Evolutionary conservation across 2,888 invertebrate genomes (phyloP).

Genomic region (Himalopsyche japonica): DNA sequence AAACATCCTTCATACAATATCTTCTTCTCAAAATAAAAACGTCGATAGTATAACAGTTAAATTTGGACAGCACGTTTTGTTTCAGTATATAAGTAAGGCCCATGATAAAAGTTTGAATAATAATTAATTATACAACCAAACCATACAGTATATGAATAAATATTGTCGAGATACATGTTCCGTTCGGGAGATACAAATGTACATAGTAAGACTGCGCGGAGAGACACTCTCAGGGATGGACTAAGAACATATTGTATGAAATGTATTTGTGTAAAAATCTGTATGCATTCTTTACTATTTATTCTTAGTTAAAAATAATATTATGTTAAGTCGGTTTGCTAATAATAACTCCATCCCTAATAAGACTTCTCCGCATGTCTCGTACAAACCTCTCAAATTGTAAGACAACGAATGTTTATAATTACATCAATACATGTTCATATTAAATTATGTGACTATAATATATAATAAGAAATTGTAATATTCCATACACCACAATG

Average conservation of each 20-base stretch:
- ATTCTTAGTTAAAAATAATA: not conserved
- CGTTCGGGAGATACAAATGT: slow-evolving; percentile 34
- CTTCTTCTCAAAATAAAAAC: slow-evolving; percentile 43
- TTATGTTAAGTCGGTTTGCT: not conserved
- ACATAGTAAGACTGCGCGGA: slow-evolving; percentile 23
- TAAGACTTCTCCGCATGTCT: slow-evolving; percentile 10
- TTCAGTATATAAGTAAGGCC: slow-evolving; percentile 56
- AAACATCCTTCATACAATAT: slow-evolving; percentile 40
- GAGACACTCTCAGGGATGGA: not conserved
- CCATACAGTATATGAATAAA: slow-evolving; percentile 47
- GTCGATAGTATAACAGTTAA: slow-evolving; percentile 43
- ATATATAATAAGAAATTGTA: slow-evolving; percentile 49
- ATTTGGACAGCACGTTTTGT: slow-evolving; percentile 57
- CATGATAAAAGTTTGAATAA: slow-evolving; percentile 54
- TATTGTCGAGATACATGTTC: slow-evolving; percentile 42
- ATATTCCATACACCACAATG: slow-evolving; percentile 45
- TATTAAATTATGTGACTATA: slow-evolving; percentile 42
- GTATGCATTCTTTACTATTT: not conserved
- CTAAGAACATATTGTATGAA: not conserved
- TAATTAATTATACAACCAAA: slow-evolving; percentile 42
- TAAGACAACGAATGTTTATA: slow-evolving; percentile 33
- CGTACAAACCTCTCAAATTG: slow-evolving; percentile 33
- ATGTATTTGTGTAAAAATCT: not conserved
- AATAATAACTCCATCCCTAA: not conserved
- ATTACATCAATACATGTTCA: slow-evolving; percentile 35